Percentiles rank a stretch among this genome's conserved stretches.
These are phyloP conservation scores for Colius striatus DNA, from an alignment of 2,113 vertebrate species.

Conservation along the genomic window DNA sequence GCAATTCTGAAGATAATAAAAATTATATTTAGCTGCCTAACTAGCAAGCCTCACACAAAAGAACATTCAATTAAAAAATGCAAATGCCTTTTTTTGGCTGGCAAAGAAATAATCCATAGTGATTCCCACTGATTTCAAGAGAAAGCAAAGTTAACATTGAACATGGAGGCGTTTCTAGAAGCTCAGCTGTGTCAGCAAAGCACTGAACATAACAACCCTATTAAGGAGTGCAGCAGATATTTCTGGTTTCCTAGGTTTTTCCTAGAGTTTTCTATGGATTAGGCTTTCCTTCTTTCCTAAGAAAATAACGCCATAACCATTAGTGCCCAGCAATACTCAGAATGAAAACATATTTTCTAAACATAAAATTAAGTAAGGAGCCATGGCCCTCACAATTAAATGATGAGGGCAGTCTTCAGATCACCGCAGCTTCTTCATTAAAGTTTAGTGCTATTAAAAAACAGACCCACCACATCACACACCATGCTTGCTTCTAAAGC, in stretches of 20 bases:
- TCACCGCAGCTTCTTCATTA: neutral
- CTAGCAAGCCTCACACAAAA: conserved; percentile 51
- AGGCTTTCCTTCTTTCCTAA: neutral
- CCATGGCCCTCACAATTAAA: conserved; percentile 14
- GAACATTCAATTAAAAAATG: conserved; percentile 58
- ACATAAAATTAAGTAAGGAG: neutral
- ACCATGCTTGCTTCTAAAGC: neutral
- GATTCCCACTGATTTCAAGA: conserved; percentile 50
- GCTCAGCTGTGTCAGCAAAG: conserved; percentile 36
- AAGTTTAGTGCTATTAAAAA: conserved; percentile 12
- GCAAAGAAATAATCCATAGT: conserved; percentile 38
- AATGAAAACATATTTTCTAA: neutral
- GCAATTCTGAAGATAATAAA: conserved; percentile 52
- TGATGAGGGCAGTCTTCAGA: neutral
- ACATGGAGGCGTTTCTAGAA: conserved; percentile 19
- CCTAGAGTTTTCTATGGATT: conserved; percentile 17
- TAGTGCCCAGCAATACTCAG: neutral
- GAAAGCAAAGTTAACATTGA: conserved; percentile 42
- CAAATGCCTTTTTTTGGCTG: conserved; percentile 51
- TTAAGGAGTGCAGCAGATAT: neutral
- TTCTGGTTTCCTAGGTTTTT: conserved; percentile 35
- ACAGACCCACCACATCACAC: neutral
- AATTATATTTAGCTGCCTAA: conserved; percentile 55
- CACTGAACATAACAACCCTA: conserved; percentile 34
- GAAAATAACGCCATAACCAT: neutral